Base-by-base conservation (phyloP, 23 tunicate species). In the Ciona savignyi region DNA sequence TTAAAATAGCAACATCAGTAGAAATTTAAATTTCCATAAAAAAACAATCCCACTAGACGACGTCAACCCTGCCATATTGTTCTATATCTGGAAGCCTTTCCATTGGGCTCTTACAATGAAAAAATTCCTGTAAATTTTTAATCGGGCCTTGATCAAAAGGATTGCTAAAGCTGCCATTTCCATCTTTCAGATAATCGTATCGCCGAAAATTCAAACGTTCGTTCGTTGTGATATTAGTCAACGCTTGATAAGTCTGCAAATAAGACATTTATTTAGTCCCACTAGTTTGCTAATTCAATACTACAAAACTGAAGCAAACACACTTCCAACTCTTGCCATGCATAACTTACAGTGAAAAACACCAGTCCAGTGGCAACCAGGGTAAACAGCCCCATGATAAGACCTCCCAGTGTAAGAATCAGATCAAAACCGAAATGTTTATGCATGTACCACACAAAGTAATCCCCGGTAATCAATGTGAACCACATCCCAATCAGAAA, bases 61-160 rank as follows among this genome's bases (percentile, higher is more conserved):
- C 15, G 15, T 42, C 56, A 6, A 42, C 56, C 56, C 56, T 42
- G 56, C 56, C 56, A 9, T 15, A 15, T 9, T 42, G 56, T 42
- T 42, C 56, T 15, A 42, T 6, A 42, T 42, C 56, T 42, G 56
- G 56, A 42, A 42, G 11, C 9, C 11, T 25, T 49, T 26, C 34
- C 56, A 90, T 34, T 19, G 97, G 97, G 29, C 78, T 61, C 72
- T 89, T 85, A 30, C 89, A n/a, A 68, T 95, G 99, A 32, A 95
- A 95, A 68, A 77, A 95, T 48, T 95, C 99, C 56, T 63, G 75
- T 32, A 95, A 34, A 62, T 95, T 95, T 56, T 62, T 67, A 19
- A 67, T 48, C 0, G 11, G 11, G 4, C 99, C 99, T 77, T 91
- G 99, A 62, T 95, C 93, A 67, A 89, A 95, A 3, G 99, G 99